phyloP scores from a whole-genome alignment of 1,140 invertebrate species.

The Trinorchestia longiramus region DNA sequence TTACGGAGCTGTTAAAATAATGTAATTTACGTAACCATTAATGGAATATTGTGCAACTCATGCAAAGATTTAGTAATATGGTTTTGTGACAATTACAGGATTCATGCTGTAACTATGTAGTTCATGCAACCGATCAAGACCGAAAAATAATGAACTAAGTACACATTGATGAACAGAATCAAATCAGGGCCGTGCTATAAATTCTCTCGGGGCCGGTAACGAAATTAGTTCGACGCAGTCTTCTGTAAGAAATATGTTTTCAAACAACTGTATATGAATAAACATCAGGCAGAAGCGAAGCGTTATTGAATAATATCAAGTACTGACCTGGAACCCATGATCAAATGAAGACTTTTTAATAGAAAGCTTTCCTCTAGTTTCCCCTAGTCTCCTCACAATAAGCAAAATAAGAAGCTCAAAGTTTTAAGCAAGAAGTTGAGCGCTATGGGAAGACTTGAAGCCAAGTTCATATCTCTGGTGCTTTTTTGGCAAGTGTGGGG shows the following conservation, averaged over 20 bases:
- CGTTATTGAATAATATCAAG: background rate
- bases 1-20: no score
- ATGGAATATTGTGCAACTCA: no score
- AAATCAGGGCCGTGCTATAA: background rate
- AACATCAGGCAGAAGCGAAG: background rate
- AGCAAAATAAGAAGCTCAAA: constrained; percentile 23
- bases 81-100: no score
- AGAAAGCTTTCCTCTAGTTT: background rate
- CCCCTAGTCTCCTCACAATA: constrained; percentile 34
- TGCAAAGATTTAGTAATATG: no score
- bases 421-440: constrained; percentile 43
- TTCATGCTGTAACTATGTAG: no score
- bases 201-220: background rate
- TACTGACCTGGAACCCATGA: background rate
- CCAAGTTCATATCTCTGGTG: constrained; percentile 52
- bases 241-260: background rate
- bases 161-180: background rate
- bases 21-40: no score
- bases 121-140: background rate
- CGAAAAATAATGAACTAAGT: background rate
- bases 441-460: constrained; percentile 45
- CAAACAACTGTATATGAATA: background rate
- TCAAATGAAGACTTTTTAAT: background rate
- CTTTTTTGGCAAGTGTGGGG: constrained; percentile 15
- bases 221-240: background rate